Evolutionary conservation across 2,113 vertebrate species (phyloP).

Genomic region (Climacteris rufus): DNA sequence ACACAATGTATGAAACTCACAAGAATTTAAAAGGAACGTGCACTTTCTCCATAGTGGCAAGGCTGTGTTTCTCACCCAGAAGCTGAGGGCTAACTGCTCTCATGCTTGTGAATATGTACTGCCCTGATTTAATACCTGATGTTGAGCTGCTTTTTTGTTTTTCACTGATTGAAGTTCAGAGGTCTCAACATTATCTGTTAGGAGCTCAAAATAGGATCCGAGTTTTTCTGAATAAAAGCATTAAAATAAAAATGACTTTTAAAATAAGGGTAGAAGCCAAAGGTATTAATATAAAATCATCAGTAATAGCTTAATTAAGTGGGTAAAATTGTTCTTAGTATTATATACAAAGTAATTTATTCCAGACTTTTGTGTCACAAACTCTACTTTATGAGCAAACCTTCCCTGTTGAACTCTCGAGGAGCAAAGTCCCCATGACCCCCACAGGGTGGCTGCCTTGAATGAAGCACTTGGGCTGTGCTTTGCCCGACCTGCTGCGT

Average conservation of each 20-base stretch:
- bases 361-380: background rate
- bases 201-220: background rate
- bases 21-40: background rate
- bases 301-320: background rate
- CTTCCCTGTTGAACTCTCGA: accelerated
- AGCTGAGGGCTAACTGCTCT: background rate
- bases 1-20: background rate
- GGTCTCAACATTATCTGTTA: background rate
- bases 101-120: background rate
- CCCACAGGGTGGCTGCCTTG: background rate
- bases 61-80: background rate
- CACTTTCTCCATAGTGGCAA: background rate
- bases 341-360: background rate
- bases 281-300: background rate
- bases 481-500: background rate
- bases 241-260: background rate
- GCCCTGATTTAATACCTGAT: background rate
- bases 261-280: background rate
- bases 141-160: background rate
- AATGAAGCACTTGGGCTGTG: background rate
- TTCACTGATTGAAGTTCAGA: background rate
- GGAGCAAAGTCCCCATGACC: background rate
- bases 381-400: background rate
- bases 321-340: background rate
- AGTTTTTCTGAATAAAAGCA: background rate